Conservation (phyloP, 1,140 invertebrate genomes). For the Zophobas atratus region DNA sequence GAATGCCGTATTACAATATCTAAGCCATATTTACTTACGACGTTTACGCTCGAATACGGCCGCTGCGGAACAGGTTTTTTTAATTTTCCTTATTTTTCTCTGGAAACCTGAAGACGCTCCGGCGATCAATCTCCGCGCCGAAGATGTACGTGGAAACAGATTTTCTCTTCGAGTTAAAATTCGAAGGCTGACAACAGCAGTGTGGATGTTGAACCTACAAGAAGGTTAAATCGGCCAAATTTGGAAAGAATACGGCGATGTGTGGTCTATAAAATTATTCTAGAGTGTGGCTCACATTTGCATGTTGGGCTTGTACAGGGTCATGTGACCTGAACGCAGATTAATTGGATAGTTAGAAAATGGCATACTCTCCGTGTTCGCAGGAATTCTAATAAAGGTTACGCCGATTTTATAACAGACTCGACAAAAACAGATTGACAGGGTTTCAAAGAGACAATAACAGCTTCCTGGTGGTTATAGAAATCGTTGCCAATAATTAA, state of each 20-base stretch:
- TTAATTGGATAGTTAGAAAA: background rate
- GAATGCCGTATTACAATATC: conserved; percentile 25
- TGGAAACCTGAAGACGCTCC: conserved; percentile 9
- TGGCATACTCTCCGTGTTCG: too few species aligned
- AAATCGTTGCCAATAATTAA: conserved; percentile 39
- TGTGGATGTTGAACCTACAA: conserved; percentile 20
- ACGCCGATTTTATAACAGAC: background rate
- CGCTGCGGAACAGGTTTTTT: conserved; percentile 28
- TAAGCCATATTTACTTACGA: conserved; percentile 28
- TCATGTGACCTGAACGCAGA: conserved; percentile 1
- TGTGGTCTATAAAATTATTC: conserved; percentile 1
- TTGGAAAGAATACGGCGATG: conserved; percentile 5
- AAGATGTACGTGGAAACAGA: background rate
- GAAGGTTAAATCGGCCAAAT: conserved; percentile 31
- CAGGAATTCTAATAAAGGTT: too few species aligned
- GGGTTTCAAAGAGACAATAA: background rate
- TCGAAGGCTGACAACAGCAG: conserved; percentile 13
- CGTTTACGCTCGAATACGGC: conserved; percentile 30
- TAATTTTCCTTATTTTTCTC: conserved; percentile 35
- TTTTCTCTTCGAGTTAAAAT: conserved; percentile 1
- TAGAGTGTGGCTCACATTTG: conserved; percentile 2
- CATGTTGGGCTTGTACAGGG: conserved; percentile 8
- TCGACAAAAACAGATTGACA: background rate
- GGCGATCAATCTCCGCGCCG: conserved; percentile 7
- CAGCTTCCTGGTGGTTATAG: conserved; percentile 28